Conservation (phyloP, 2,113 vertebrate species). For the Otis tarda region DNA sequence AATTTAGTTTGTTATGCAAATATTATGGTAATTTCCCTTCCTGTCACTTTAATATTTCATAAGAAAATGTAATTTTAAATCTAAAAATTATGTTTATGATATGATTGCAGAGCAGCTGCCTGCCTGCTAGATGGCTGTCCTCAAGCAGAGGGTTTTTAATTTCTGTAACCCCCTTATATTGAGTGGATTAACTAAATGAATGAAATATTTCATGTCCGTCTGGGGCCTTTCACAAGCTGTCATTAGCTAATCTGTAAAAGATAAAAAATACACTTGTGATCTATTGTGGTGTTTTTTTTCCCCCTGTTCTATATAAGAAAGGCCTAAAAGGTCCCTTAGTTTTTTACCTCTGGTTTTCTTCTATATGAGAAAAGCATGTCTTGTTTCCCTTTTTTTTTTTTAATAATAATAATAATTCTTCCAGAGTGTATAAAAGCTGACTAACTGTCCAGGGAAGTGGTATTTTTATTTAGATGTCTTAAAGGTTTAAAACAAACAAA, state of each 20-base stretch:
- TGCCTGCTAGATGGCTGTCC: not conserved
- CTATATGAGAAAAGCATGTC: not conserved
- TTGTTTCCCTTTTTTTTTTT: not conserved
- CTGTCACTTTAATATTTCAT: not conserved
- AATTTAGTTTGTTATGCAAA: not conserved
- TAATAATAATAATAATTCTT: not conserved
- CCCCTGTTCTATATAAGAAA: not conserved
- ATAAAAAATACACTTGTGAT: not conserved
- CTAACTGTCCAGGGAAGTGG: not conserved
- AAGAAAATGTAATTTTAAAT: not conserved
- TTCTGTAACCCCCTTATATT: not conserved
- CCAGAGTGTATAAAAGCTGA: not conserved
- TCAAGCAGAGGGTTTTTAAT: not conserved
- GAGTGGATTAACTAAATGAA: not conserved
- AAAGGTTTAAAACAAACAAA: slow-evolving; percentile 3
- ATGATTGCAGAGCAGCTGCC: not conserved
- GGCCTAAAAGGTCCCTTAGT: not conserved
- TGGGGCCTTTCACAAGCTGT: not conserved
- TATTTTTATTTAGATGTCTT: not conserved
- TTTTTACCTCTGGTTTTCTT: not conserved
- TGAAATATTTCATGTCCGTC: not conserved
- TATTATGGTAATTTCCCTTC: not conserved
- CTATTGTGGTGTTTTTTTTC: not conserved
- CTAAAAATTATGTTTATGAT: not conserved
- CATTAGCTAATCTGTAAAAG: not conserved